Evolutionary conservation across 2,888 invertebrate genomes (phyloP), one percentile per base, ranked within the genome.

Genomic region (Phyllotreta cruciferae): DNA sequence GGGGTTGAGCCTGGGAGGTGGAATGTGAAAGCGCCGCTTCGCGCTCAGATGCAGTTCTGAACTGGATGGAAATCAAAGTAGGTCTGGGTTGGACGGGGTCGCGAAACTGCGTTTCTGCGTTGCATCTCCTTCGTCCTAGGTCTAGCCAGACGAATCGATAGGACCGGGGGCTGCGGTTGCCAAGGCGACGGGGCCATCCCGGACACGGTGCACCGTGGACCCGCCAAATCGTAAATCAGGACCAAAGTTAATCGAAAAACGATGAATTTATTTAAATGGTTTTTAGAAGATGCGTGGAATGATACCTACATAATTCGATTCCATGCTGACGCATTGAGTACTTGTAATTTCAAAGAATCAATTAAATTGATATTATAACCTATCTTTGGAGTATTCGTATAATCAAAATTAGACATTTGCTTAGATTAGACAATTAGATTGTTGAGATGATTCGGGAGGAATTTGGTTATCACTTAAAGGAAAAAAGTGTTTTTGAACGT

Each of bases 61-160:
- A 62, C 68, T 64, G 64, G 62, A 60, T 62, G 64, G 50, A 64
- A 64, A 68, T 62, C 66, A 64, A 60, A 54, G 50, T 56, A 64
- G 58, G 52, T 58, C 63, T 54, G 66, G 45, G 56, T 56, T 42
- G 42, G 44, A 58, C 44, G 38, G 57, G 60, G 60, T 53, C 60
- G 60, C 24, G 60, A 52, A 64, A 56, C 58, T 64, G 52, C 60
- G 60, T 58, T 54, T 58, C 64, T 53, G 52, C 52, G 68, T 65
- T 69, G 70, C 66, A 69, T 53, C 54, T 65, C 50, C 24, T 24
- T 56, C 54, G 57, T 38, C 54, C 58, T 63, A 63, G 64, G 66
- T 64, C 62, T 61, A 60, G 66, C 64, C 66, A 60, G 56, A 63
- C 56, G 38, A 64, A 71, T 71, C 71, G 67, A 69, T 69, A 68